Percentiles rank a stretch among this genome's conserved stretches.
These are phyloP conservation scores for Xiphophorus birchmanni DNA, from an alignment of 2,797 vertebrate species.

Conservation along the genomic window DNA sequence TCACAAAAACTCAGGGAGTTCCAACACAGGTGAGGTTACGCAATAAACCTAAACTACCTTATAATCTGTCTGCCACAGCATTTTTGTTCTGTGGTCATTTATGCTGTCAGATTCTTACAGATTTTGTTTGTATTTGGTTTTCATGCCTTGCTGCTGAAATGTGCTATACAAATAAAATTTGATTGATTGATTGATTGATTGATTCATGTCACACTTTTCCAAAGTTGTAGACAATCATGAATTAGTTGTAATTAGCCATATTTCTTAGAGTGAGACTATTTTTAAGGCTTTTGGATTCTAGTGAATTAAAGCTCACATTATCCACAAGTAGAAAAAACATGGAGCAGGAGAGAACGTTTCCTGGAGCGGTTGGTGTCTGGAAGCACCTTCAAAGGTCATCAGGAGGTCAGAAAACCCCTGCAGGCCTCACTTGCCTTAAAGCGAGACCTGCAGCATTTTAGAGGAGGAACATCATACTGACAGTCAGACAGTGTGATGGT, in stretches of 20 bases:
- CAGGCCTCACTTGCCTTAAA: not conserved
- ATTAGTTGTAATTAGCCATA: not conserved
- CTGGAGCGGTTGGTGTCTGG: not conserved
- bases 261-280: not conserved
- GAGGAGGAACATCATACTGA: not conserved
- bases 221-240: not conserved
- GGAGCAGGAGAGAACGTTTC: not conserved
- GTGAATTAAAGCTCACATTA: not conserved
- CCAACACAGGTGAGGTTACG: constrained; percentile 66
- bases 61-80: not conserved
- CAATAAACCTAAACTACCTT: not conserved
- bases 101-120: not conserved
- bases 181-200: no score
- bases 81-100: not conserved
- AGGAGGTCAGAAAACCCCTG: not conserved
- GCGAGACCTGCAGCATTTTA: not conserved
- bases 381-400: not conserved
- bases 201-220: not conserved
- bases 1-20: constrained; percentile 45
- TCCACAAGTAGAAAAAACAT: not conserved
- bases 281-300: not conserved
- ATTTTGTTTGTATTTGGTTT: not conserved
- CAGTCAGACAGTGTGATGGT: not conserved
- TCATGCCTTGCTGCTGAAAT: no score
- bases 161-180: no score